Conservation (phyloP, 2,888 invertebrate genomes). For the Gymnocheta viridis region DNA sequence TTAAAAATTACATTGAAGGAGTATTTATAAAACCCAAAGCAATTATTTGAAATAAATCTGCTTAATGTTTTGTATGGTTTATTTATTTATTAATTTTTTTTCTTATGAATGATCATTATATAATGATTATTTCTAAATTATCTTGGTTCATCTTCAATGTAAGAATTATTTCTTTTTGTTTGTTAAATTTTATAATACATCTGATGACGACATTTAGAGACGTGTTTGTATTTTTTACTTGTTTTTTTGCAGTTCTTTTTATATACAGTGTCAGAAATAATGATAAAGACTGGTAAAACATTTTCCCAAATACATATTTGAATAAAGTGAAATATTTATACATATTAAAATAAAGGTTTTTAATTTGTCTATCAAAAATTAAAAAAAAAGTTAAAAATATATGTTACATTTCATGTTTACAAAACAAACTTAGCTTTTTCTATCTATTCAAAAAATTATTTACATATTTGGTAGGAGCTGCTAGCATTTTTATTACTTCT, state of each 20-base stretch:
- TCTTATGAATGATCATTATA: not conserved
- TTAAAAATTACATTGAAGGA: not conserved
- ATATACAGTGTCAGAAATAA: not conserved
- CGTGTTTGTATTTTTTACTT: conserved; percentile 1
- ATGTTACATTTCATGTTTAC: too few relatives aligned
- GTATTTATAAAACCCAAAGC: not conserved
- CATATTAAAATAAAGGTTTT: too few relatives aligned
- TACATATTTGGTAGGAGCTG: too few relatives aligned
- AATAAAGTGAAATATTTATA: too few relatives aligned
- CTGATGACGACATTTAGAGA: conserved; percentile 18
- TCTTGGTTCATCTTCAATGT: conserved; percentile 8
- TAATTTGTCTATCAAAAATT: too few relatives aligned
- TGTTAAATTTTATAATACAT: conserved; percentile 25
- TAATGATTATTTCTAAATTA: not conserved
- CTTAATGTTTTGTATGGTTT: not conserved
- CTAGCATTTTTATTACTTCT: too few relatives aligned
- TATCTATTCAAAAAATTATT: too few relatives aligned
- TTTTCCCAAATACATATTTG: too few relatives aligned
- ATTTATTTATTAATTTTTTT: not conserved
- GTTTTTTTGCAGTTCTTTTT: conserved; percentile 1
- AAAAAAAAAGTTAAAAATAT: too few relatives aligned
- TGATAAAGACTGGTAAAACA: too few relatives aligned
- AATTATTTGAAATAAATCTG: not conserved
- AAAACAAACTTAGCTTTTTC: too few relatives aligned
- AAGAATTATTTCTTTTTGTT: conserved; percentile 24